phyloP scores from a whole-genome alignment of 1,140 invertebrate species.

The Nomia melanderi region DNA sequence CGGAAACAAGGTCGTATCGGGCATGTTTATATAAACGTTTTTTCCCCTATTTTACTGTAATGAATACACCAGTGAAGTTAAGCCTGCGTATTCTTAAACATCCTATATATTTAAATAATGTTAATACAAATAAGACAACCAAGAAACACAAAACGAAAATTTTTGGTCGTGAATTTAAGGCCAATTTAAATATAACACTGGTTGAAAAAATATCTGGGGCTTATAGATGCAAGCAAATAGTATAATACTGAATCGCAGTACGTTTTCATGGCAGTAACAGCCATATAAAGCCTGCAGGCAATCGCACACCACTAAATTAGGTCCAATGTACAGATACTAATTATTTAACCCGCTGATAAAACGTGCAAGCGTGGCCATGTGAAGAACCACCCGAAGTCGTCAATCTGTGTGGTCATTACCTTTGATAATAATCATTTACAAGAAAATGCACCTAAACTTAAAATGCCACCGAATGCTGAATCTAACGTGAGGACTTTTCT shows the following conservation, averaged over 20 bases:
- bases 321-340: slow-evolving; percentile 67
- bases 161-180: slow-evolving; percentile 49
- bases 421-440: slow-evolving; percentile 54
- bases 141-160: slow-evolving; percentile 60
- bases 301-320: slow-evolving; percentile 75
- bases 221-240: slow-evolving; percentile 60
- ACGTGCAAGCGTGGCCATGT: slow-evolving; percentile 60
- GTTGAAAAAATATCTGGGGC: slow-evolving; percentile 58
- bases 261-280: slow-evolving; percentile 54
- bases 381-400: slow-evolving; percentile 48
- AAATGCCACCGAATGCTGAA: slow-evolving; percentile 56
- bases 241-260: slow-evolving; percentile 56
- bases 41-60: no score
- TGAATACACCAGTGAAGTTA: no score
- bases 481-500: slow-evolving; percentile 52
- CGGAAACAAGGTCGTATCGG: no score
- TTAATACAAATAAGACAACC: slow-evolving; percentile 59
- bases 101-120: slow-evolving; percentile 7
- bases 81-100: no score
- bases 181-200: slow-evolving; percentile 61
- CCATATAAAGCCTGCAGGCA: slow-evolving; percentile 67
- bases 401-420: slow-evolving; percentile 55
- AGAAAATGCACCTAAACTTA: slow-evolving; percentile 57
- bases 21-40: no score
- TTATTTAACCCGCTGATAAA: slow-evolving; percentile 60